A percentile compares a stretch with the other conserved stretches of the same genome.
Evolutionary conservation across 2,113 vertebrate genomes (phyloP).

Genomic region (Sylvia atricapilla): DNA sequence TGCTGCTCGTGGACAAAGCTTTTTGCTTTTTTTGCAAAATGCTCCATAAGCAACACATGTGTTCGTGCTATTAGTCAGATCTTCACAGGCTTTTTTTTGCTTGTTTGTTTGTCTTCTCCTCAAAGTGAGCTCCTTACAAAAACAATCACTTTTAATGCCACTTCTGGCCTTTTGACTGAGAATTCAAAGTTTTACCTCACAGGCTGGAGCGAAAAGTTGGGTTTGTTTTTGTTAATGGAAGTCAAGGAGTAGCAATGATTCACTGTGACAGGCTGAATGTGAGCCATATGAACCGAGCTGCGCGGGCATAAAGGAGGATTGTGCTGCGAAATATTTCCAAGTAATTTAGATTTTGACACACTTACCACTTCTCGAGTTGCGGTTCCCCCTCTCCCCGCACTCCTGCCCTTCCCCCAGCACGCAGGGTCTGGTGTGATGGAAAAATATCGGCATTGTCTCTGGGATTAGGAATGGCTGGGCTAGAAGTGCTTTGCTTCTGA

Average conservation of each 20-base stretch:
- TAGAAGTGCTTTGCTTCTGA: background rate
- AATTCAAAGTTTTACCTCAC: conserved; percentile 7
- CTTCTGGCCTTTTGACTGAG: conserved; percentile 30
- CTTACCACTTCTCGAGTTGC: conserved; percentile 40
- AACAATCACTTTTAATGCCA: background rate
- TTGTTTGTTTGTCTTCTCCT: background rate
- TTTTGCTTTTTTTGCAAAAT: background rate
- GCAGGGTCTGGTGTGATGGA: conserved; percentile 18
- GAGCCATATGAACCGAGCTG: conserved; percentile 52
- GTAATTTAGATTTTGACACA: conserved; percentile 46
- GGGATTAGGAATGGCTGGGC: background rate
- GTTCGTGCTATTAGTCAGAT: background rate
- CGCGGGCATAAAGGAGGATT: conserved; percentile 45
- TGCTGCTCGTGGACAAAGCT: conserved; percentile 5
- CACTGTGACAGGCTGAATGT: conserved; percentile 62
- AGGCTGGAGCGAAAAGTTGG: background rate
- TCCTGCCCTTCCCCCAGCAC: conserved; percentile 5
- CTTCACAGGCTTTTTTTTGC: background rate
- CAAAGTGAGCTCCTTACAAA: background rate
- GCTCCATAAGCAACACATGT: background rate
- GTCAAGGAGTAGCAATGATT: conserved; percentile 59
- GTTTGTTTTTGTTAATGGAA: conserved; percentile 58
- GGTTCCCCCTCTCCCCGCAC: background rate
- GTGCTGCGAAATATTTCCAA: conserved; percentile 37
- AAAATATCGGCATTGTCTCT: conserved; percentile 46